Evolutionary conservation across 2,888 invertebrate genomes (phyloP).

Genomic region (Willowsia nigromaculata): DNA sequence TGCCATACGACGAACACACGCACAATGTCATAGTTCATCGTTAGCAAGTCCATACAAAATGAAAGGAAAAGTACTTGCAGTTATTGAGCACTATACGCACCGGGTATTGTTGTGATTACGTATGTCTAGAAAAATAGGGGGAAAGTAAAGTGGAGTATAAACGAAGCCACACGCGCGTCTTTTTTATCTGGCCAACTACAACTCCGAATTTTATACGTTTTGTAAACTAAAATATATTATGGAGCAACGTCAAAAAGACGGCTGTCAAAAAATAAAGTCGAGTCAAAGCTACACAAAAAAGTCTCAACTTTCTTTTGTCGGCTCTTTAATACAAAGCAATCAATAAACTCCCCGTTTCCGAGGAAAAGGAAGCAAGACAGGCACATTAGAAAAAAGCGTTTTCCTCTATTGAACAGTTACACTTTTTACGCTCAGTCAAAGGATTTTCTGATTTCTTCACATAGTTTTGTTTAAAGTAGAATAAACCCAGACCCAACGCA

Average conservation of each 20-base stretch:
- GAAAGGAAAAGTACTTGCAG: background rate
- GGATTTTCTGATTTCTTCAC: background rate
- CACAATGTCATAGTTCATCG: constrained; percentile 66
- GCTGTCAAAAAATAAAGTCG: constrained; percentile 61
- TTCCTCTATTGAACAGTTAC: background rate
- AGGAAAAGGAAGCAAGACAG: constrained; percentile 2
- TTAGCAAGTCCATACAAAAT: background rate
- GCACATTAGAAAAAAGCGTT: constrained; percentile 17
- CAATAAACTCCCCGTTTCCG: constrained; percentile 67
- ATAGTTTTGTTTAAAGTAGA: background rate
- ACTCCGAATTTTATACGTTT: background rate
- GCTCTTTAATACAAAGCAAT: constrained; percentile 63
- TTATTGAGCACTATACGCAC: constrained; percentile 8
- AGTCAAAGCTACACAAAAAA: constrained; percentile 41
- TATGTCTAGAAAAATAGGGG: background rate
- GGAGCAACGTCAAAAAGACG: background rate
- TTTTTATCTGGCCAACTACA: background rate
- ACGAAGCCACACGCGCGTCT: background rate
- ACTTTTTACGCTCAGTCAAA: background rate
- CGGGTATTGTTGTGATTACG: background rate
- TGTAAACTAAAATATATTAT: constrained; percentile 34
- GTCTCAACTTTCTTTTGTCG: constrained; percentile 58
- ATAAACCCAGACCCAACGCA: background rate
- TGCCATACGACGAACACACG: constrained; percentile 47
- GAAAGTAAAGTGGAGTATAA: constrained; percentile 21